Base-by-base conservation (phyloP, 2,113 vertebrate species). In the Aphyosemion australe region DNA sequence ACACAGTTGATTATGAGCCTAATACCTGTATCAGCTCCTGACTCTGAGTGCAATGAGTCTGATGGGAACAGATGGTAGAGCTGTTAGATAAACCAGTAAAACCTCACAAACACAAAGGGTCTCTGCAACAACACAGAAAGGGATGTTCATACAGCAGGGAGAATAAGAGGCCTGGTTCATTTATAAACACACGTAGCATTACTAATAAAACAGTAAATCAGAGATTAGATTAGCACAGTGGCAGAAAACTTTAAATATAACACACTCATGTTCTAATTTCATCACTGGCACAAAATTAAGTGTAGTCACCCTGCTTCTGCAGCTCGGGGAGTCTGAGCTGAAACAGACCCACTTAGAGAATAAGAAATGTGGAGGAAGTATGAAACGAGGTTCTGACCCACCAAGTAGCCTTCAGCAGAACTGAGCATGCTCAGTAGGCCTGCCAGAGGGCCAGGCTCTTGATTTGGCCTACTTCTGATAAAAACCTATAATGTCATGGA, bases 401-500 rank as follows among this genome's bases (percentile, higher is more conserved):
- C 72, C 48, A 64, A 39, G 26, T 62, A 5, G 70, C 77, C 79
- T 60, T 78, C 63, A 79, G 75, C 79, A 50, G 61, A 54, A 47
- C 59, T 77, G 80, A 85, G 85, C 82, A 76, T 84, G 85, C 89
- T 89, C 76, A 78, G 76, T 73, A 51, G 61, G 57, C 45, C 65
- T 55, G 80, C 74, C 83, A 83, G 57, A 66, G 80, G 78, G 73
- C 72, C 64, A 58, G 49, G 46, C 74, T 84, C 46, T 74, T 69
- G 79, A 82, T 84, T 69, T 86, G 88, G 69, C 89, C 86, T 83
- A 88, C 72, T 86, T 90, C 76, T 86, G 76, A 80, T 85, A 67
- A 85, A 26, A 84, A 75, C 76, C 86, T 81, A 83, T 83, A 87
- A 82, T 78, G 74, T 79, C 77, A 85, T 69, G 56, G 78, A 84